These are phyloP conservation scores for Sarcophaga subvicina DNA, from an alignment of 2,888 invertebrate species.

Conservation along the genomic window DNA sequence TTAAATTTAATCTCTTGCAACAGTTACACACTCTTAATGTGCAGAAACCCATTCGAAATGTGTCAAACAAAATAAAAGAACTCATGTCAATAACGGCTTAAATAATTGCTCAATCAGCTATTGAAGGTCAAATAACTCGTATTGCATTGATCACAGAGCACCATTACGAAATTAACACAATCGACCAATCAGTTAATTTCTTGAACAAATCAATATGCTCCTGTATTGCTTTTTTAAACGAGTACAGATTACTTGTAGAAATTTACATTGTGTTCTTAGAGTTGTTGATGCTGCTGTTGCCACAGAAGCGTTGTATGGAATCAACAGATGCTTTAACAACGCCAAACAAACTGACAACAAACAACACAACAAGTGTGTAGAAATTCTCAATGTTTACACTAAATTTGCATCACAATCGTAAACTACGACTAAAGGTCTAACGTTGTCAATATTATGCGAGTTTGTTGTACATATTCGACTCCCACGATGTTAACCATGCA, in stretches of 20 bases:
- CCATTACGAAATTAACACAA: not conserved
- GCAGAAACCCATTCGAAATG: not conserved
- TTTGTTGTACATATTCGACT: conserved; percentile 41
- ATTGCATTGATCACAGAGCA: not conserved
- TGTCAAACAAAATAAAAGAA: not conserved
- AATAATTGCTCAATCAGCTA: conserved; percentile 40
- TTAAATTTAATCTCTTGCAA: not conserved
- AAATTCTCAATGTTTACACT: conserved; percentile 16
- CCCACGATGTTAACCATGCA: conserved; percentile 54
- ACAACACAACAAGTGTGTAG: not conserved
- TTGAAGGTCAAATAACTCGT: conserved; percentile 22
- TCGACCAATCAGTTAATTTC: not conserved
- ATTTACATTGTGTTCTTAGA: conserved; percentile 7
- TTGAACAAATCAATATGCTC: not conserved
- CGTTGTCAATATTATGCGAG: conserved; percentile 42
- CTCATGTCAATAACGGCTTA: not conserved
- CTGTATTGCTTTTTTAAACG: not conserved
- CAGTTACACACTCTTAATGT: not conserved
- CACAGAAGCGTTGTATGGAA: conserved; percentile 38
- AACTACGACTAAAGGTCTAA: conserved; percentile 25
- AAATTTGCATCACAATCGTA: conserved; percentile 51
- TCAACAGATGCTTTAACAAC: conserved; percentile 10
- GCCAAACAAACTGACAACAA: conserved; percentile 20
- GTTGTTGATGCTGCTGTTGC: conserved; percentile 2
- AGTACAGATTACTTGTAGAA: not conserved